Conservation (phyloP, 2,797 vertebrate genomes). For the Phoxinus dragarum region DNA sequence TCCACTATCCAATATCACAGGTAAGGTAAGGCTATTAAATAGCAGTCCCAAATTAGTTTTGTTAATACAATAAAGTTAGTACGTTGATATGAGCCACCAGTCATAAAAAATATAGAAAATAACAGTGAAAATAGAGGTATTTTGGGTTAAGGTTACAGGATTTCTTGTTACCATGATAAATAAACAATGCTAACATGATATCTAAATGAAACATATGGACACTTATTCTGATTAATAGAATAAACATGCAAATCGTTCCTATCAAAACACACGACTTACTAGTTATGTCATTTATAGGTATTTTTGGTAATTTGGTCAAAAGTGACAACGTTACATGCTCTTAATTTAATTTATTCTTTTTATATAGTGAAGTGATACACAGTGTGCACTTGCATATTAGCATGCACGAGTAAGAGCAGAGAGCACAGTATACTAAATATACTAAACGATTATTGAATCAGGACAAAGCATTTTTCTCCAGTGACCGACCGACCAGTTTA, state of each 20-base stretch:
- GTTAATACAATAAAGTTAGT: not conserved
- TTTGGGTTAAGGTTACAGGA: not conserved
- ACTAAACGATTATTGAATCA: not conserved
- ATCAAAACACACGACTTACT: not conserved
- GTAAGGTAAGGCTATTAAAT: not conserved
- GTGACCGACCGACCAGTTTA: not conserved
- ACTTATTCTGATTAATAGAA: not conserved
- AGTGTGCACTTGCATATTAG: not conserved
- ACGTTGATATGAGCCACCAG: not conserved
- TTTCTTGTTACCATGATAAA: not conserved
- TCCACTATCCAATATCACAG: too few species aligned
- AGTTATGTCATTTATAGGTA: not conserved
- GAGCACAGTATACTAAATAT: not conserved
- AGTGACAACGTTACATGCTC: not conserved
- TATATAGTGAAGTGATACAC: not conserved
- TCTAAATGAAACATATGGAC: not conserved
- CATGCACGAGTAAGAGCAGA: rapidly evolving
- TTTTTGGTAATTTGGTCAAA: not conserved
- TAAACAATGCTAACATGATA: not conserved
- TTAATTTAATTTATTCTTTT: not conserved
- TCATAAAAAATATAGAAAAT: not conserved
- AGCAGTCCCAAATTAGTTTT: not conserved
- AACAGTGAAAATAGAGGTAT: not conserved
- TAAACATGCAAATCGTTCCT: not conserved
- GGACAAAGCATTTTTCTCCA: not conserved